phyloP scores from a whole-genome alignment of 2,113 vertebrate genomes.

The Callopanchax toddi region DNA sequence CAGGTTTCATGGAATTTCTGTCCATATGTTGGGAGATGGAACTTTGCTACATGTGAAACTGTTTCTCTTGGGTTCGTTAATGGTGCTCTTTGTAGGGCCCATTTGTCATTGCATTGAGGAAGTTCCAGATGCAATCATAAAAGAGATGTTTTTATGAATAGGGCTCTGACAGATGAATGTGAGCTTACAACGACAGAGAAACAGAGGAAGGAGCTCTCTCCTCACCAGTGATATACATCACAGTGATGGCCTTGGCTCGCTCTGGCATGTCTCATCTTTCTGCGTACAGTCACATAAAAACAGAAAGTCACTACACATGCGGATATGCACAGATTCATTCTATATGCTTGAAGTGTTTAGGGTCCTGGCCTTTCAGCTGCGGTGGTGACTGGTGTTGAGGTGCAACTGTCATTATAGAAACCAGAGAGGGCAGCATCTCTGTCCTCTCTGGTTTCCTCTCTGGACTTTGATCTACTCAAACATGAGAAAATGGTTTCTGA shows the following conservation, averaged over 20 bases:
- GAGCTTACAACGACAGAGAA: slow-evolving; percentile 69
- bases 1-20: slow-evolving; percentile 38
- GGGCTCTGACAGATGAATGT: slow-evolving; percentile 68
- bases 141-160: slow-evolving; percentile 77
- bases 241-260: slow-evolving; percentile 32
- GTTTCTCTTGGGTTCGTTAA: slow-evolving; percentile 59
- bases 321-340: slow-evolving; percentile 41
- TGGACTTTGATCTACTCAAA: slow-evolving; percentile 43
- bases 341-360: slow-evolving; percentile 62
- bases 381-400: slow-evolving; percentile 52
- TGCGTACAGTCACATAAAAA: slow-evolving; percentile 44
- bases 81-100: slow-evolving; percentile 62
- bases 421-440: slow-evolving; percentile 31
- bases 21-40: slow-evolving; percentile 36
- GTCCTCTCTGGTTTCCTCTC: slow-evolving; percentile 47
- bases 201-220: slow-evolving; percentile 65
- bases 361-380: slow-evolving; percentile 57
- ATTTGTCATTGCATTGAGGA: slow-evolving; percentile 64
- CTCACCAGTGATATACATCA: slow-evolving; percentile 58
- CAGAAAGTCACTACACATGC: slow-evolving; percentile 25
- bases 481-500: slow-evolving; percentile 6
- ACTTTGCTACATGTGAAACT: slow-evolving; percentile 50
- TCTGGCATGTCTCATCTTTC: slow-evolving; percentile 56
- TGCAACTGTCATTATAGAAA: slow-evolving; percentile 53
- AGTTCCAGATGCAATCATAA: slow-evolving; percentile 78